phyloP scores from a whole-genome alignment of 1,140 invertebrate species.

The Atopsyche davidsoni region DNA sequence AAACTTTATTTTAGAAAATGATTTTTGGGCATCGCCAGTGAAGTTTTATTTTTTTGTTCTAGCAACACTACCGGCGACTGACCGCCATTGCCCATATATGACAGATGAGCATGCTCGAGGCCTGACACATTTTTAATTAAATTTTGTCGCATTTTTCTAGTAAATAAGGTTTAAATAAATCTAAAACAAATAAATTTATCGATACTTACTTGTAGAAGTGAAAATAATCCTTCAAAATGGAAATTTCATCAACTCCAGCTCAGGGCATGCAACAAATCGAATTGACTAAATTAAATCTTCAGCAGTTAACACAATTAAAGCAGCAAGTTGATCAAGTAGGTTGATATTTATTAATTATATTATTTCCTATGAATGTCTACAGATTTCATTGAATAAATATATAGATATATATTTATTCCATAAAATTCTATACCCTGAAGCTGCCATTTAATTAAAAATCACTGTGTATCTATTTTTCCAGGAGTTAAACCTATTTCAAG shows the following conservation, averaged over 20 bases:
- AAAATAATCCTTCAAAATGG: slow-evolving; percentile 16
- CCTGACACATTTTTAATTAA: no score
- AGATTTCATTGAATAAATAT: slow-evolving; percentile 17
- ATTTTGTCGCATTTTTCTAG: no score
- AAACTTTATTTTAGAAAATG: no score
- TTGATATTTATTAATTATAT: slow-evolving; percentile 16
- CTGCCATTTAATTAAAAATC: slow-evolving; percentile 16
- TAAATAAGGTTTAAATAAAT: no score
- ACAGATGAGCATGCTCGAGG: no score
- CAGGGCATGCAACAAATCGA: slow-evolving; percentile 67
- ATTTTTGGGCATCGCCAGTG: no score
- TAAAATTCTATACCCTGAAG: slow-evolving; percentile 21
- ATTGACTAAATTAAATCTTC: slow-evolving; percentile 68
- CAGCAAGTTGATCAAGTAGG: slow-evolving; percentile 80
- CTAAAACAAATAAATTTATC: no score
- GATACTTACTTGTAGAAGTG: no score
- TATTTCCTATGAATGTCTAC: slow-evolving; percentile 25
- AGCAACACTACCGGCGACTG: no score
- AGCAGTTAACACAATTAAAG: slow-evolving; percentile 73
- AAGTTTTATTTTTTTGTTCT: no score
- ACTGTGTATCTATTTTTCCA: slow-evolving; percentile 38
- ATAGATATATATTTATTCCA: slow-evolving; percentile 14
- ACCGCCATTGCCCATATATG: no score
- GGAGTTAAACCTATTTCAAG: slow-evolving; percentile 82
- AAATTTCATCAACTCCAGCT: slow-evolving; percentile 41